Conservation (phyloP, 2,888 invertebrate species). For the Zhengitettix transpicula region DNA sequence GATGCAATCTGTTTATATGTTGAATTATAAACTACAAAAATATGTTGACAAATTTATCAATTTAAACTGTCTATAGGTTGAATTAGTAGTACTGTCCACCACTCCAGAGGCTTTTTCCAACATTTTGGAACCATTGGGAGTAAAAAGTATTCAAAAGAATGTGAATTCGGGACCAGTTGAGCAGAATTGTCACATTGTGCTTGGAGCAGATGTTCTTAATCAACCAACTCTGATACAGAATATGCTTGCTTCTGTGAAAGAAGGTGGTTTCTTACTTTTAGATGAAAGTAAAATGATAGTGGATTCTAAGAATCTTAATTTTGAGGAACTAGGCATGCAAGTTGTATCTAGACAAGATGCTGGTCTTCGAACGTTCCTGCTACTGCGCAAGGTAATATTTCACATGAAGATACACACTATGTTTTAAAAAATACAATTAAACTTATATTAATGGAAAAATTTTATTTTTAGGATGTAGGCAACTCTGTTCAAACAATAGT, state of each 20-base stretch:
- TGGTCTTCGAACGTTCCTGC: conserved; percentile 42
- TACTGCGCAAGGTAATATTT: conserved; percentile 38
- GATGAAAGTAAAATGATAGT: conserved; percentile 41
- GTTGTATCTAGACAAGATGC: conserved; percentile 45
- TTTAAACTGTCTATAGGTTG: conserved; percentile 21
- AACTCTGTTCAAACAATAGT: conserved; percentile 25
- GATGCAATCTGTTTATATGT: no score
- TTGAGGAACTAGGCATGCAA: conserved; percentile 11
- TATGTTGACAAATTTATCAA: no score
- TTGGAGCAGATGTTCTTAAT: conserved; percentile 41
- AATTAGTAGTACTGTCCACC: conserved; percentile 38
- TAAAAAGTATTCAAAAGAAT: conserved; percentile 50
- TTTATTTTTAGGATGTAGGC: no score
- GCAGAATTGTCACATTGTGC: conserved; percentile 48
- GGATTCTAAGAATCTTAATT: neutral
- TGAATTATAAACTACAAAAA: no score
- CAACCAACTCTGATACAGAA: conserved; percentile 36
- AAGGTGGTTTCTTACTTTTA: conserved; percentile 53
- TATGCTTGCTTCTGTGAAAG: conserved; percentile 42
- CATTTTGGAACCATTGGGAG: conserved; percentile 38
- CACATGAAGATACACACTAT: no score
- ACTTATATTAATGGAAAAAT: neutral
- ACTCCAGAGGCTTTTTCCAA: conserved; percentile 34
- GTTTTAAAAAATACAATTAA: no score
- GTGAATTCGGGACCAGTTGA: conserved; percentile 38